Conservation (phyloP, 1,140 invertebrate genomes). For the Trichonephila clavata region DNA sequence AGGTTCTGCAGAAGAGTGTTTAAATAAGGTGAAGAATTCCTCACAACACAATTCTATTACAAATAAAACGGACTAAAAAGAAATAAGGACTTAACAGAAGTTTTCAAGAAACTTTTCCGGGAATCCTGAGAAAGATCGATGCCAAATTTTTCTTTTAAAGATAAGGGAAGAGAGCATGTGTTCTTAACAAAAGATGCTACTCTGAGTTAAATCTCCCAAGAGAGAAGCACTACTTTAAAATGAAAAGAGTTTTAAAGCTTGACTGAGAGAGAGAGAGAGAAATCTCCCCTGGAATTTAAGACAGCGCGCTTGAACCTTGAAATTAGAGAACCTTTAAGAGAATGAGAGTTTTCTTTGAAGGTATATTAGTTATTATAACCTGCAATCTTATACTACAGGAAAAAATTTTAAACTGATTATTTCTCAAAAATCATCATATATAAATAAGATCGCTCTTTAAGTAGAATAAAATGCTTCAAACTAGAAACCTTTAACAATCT, state of each 20-base stretch:
- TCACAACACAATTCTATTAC: background rate
- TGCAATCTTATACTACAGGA: too few relatives aligned
- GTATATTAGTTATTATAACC: background rate
- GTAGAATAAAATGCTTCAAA: too few relatives aligned
- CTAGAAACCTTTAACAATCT: too few relatives aligned
- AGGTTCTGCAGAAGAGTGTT: background rate
- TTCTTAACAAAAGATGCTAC: slow-evolving; percentile 15
- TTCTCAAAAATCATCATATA: too few relatives aligned
- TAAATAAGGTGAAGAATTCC: background rate
- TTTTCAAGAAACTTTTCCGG: slow-evolving; percentile 21
- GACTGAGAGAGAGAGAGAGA: too few relatives aligned
- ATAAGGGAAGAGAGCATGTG: background rate
- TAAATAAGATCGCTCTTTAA: too few relatives aligned
- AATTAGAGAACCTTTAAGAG: slow-evolving; percentile 4
- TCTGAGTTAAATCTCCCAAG: background rate
- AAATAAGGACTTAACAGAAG: background rate
- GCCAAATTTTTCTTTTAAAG: background rate
- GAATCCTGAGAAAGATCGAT: slow-evolving; percentile 8
- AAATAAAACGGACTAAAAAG: background rate
- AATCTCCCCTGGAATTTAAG: slow-evolving; percentile 13
- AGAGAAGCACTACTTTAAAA: slow-evolving; percentile 7
- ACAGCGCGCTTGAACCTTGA: background rate
- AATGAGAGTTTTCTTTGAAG: background rate
- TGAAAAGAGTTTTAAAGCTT: background rate
- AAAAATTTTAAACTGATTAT: too few relatives aligned